Evolutionary conservation across 2,113 vertebrate species (phyloP).

Genomic region (Oryzias javanicus): DNA sequence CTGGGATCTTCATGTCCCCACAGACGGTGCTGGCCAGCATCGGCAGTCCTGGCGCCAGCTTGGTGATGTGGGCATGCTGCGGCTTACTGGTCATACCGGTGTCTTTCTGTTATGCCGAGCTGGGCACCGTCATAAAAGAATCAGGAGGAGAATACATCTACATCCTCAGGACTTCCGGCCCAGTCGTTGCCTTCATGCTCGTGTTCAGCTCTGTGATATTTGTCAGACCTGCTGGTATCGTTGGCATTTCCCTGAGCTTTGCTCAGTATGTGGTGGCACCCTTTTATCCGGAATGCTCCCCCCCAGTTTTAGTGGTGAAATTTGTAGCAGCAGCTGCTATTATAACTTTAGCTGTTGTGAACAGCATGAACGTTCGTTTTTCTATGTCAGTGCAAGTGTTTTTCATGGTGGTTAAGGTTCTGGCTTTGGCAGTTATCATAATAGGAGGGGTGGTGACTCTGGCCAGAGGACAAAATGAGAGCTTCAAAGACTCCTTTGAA

Average conservation of each 20-base stretch:
- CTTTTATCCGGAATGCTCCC: conserved; percentile 80
- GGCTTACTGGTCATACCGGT: conserved; percentile 80
- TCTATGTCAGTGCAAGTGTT: conserved; percentile 75
- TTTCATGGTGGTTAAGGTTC: conserved; percentile 73
- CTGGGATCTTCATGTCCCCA: conserved; percentile 74
- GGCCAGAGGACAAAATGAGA: conserved; percentile 68
- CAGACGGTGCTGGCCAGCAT: conserved; percentile 26
- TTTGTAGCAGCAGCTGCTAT: conserved; percentile 79
- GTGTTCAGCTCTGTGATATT: conserved; percentile 81
- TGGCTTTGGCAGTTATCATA: conserved; percentile 75
- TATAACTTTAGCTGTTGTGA: conserved; percentile 72
- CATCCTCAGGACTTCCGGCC: conserved; percentile 82
- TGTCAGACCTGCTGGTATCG: conserved; percentile 78
- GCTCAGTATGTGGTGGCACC: conserved; percentile 78
- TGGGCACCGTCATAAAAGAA: conserved; percentile 84
- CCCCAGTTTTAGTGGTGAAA: conserved; percentile 67
- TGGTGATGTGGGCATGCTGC: conserved; percentile 83
- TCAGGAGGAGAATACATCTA: conserved; percentile 89
- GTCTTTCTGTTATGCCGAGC: conserved; percentile 84
- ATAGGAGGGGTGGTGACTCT: conserved; percentile 73
- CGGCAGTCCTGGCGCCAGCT: conserved; percentile 83
- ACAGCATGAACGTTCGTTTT: conserved; percentile 78
- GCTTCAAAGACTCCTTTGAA: conserved; percentile 76
- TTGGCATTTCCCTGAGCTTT: conserved; percentile 81
- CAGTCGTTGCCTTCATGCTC: conserved; percentile 81